A percentile compares a stretch with the other conserved stretches of the same genome.
Evolutionary conservation across 2,113 vertebrate species (phyloP).

Genomic region (Cyphomyrus plagiostoma): DNA sequence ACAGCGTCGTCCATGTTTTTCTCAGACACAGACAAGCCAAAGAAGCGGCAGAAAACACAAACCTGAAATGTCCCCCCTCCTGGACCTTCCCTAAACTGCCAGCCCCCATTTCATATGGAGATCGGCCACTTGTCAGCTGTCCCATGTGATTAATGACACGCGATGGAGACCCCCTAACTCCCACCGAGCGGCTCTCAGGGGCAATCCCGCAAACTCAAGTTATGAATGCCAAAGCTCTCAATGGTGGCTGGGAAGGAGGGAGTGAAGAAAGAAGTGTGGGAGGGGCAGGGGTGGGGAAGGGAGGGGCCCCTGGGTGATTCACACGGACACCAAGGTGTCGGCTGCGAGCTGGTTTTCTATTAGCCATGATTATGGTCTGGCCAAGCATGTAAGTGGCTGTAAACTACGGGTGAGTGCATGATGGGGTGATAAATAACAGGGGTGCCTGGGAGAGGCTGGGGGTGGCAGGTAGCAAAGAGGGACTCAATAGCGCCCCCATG

Average conservation of each 20-base stretch:
- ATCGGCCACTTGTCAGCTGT: constrained; percentile 56
- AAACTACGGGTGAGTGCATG: not conserved
- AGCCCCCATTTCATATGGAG: constrained; percentile 56
- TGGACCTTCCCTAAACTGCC: not conserved
- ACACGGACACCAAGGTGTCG: not conserved
- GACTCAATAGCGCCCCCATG: not conserved
- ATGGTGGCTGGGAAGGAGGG: not conserved
- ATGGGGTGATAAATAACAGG: not conserved
- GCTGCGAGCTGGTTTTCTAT: not conserved
- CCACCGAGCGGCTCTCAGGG: constrained; percentile 49
- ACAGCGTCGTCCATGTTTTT: not conserved
- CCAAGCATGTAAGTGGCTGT: constrained; percentile 6
- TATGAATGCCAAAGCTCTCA: not conserved
- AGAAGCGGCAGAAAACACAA: not conserved
- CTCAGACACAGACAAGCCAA: not conserved
- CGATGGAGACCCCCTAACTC: constrained; percentile 53
- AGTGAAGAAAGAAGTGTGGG: not conserved
- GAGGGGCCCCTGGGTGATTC: not conserved
- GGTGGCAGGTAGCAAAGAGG: not conserved
- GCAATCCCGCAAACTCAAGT: constrained; percentile 14
- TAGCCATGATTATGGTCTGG: constrained; percentile 6
- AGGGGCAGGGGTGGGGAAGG: not conserved
- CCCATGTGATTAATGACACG: constrained; percentile 56
- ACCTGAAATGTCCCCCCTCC: not conserved
- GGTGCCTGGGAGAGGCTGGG: not conserved